A percentile compares a stretch with the other conserved stretches of the same genome.
phyloP scores from a whole-genome alignment of 1,140 invertebrate species.

The Mylabris phalerata region DNA sequence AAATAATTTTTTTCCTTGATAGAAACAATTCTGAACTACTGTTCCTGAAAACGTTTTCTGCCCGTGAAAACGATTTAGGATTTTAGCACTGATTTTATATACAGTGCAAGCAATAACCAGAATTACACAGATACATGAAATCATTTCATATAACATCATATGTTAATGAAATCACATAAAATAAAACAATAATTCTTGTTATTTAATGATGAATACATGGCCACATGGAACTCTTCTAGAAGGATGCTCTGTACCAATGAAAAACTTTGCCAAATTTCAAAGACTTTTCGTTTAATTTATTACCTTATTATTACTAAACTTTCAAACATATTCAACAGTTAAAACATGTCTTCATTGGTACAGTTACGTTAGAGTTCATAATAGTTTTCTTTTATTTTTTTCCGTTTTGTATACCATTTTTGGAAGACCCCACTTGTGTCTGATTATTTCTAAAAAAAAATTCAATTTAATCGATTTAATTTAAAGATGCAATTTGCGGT shows the following conservation, averaged over 20 bases:
- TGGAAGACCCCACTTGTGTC: slow-evolving; percentile 7
- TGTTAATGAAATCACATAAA: slow-evolving; percentile 40
- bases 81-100: slow-evolving; percentile 26
- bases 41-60: slow-evolving; percentile 37
- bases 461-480: background rate
- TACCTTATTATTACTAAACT: background rate
- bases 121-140: slow-evolving; percentile 38
- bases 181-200: slow-evolving; percentile 37
- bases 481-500: background rate
- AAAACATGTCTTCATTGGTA: slow-evolving; percentile 30
- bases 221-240: slow-evolving; percentile 35
- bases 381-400: slow-evolving; percentile 28
- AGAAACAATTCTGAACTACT: slow-evolving; percentile 41
- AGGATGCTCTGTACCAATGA: slow-evolving; percentile 32
- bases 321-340: slow-evolving; percentile 9
- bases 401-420: slow-evolving; percentile 29
- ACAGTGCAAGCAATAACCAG: slow-evolving; percentile 38
- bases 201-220: slow-evolving; percentile 36
- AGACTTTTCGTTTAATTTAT: slow-evolving; percentile 2
- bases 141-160: slow-evolving; percentile 37
- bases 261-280: slow-evolving; percentile 7
- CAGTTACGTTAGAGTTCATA: slow-evolving; percentile 30
- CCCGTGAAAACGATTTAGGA: slow-evolving; percentile 39
- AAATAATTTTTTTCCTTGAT: slow-evolving; percentile 3
- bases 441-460: background rate